Conservation (phyloP, 2,888 invertebrate species). For the Scaeva pyrastri region DNA sequence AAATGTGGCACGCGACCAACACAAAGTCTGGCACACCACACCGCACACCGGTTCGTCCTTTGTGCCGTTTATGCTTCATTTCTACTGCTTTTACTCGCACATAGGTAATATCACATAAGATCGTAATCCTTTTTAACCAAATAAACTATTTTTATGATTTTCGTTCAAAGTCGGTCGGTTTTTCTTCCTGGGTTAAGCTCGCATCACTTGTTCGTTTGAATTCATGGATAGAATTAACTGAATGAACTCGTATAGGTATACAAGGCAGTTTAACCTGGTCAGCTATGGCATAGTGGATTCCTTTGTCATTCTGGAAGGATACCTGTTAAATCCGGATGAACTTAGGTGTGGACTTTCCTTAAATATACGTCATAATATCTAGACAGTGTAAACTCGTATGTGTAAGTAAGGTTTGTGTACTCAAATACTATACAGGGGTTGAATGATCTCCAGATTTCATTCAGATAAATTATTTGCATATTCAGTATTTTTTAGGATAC, state of each 20-base stretch:
- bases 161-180: constrained; percentile 20
- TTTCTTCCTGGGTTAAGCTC: constrained; percentile 1
- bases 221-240: constrained; percentile 31
- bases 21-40: background rate
- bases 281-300: constrained; percentile 6
- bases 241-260: background rate
- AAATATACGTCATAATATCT: no score
- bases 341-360: constrained; percentile 17
- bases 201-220: constrained; percentile 40
- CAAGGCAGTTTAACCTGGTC: constrained; percentile 16
- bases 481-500: no score
- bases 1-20: constrained; percentile 60
- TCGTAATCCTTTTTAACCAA: constrained; percentile 41
- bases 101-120: constrained; percentile 20
- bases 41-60: background rate
- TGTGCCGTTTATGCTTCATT: constrained; percentile 27
- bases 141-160: constrained; percentile 62
- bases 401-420: no score
- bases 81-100: no score
- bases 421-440: no score
- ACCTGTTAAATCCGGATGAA: constrained; percentile 49
- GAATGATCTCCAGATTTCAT: no score
- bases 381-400: no score
- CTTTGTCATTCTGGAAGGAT: constrained; percentile 1
- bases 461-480: no score